Evolutionary conservation across 2,797 vertebrate genomes (phyloP), one percentile per base, ranked within the genome.

Genomic region (Carduelis carduelis): DNA sequence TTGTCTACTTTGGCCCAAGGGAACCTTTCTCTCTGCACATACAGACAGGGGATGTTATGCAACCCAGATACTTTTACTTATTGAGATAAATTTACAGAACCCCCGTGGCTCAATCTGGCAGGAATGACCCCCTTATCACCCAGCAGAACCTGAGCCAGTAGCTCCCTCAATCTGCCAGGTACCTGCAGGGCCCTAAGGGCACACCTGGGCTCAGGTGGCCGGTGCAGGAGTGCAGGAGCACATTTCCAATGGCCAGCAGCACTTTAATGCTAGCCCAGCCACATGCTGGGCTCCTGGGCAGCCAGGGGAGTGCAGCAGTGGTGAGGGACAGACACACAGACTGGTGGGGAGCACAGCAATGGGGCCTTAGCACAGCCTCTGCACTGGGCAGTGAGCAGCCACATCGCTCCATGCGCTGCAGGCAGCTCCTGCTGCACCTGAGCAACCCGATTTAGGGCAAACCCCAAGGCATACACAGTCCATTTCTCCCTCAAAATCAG

Each of bases 11-110:
- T 72, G 72, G 83, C 79, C 83, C 84, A 84, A 85, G 91, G 83
- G 91, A 74, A 93, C 75, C 76, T 96, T 95, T 81, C 91, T 95
- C 76, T 64, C 66, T 44, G 94, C 96, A 96, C 61, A 56, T 92
- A 95, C 77, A 32, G 78, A 43, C 11, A 5, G 44, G n/a, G 68
- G 16, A 34, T 47, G 49, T 89, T 92, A 71, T 53, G 89, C 96
- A 95, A 83, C 49, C 49, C 75, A 79, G 75, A 90, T 70, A 75
- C 69, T 94, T 92, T 14, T 57, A 82, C 64, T 91, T 83, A 87
- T 12, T 72, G 46, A 82, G 92, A 89, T 84, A 89, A 70, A 89
- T 84, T 46, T 76, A 70, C 81, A 77, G 70, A 60, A 92, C 95
- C 55, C 55, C 27, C 4, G 16, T 60, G 81, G 65, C 64, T 76